Evolutionary conservation across 2,113 vertebrate species (phyloP).

Genomic region (Leiothrix lutea): DNA sequence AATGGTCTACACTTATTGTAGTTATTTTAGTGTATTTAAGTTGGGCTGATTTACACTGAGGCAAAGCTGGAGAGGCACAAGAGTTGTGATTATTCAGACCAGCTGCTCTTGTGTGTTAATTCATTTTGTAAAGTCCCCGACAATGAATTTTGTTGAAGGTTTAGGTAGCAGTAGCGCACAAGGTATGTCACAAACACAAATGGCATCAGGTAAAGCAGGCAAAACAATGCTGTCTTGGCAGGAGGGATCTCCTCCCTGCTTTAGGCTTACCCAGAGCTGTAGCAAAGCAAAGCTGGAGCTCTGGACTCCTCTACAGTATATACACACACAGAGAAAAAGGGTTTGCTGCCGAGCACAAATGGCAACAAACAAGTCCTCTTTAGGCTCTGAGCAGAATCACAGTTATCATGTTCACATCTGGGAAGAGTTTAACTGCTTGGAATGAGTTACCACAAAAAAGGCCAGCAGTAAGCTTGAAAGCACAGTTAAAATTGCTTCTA

Average conservation of each 20-base stretch:
- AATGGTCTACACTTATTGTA: not conserved
- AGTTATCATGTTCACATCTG: not conserved
- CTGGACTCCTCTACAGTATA: not conserved
- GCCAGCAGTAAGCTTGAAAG: not conserved
- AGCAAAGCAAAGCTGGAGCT: not conserved
- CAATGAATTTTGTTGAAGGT: not conserved
- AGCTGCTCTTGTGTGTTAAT: fast-evolving
- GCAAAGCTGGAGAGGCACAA: not conserved
- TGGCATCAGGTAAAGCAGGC: not conserved
- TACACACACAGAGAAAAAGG: not conserved
- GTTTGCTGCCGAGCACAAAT: not conserved
- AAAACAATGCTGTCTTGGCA: not conserved
- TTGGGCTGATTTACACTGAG: not conserved
- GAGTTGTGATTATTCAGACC: not conserved
- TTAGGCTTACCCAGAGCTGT: not conserved
- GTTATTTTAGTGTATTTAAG: not conserved
- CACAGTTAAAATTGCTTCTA: not conserved
- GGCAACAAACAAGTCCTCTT: not conserved
- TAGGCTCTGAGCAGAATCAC: not conserved
- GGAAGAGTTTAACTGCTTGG: not conserved
- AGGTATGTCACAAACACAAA: not conserved
- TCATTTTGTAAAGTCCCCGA: not conserved
- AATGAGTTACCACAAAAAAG: not conserved
- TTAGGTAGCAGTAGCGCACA: fast-evolving
- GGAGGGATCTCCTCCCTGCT: not conserved